Base-by-base conservation (phyloP, 2,888 invertebrate species). In the Pristionchus entomophagus region DNA sequence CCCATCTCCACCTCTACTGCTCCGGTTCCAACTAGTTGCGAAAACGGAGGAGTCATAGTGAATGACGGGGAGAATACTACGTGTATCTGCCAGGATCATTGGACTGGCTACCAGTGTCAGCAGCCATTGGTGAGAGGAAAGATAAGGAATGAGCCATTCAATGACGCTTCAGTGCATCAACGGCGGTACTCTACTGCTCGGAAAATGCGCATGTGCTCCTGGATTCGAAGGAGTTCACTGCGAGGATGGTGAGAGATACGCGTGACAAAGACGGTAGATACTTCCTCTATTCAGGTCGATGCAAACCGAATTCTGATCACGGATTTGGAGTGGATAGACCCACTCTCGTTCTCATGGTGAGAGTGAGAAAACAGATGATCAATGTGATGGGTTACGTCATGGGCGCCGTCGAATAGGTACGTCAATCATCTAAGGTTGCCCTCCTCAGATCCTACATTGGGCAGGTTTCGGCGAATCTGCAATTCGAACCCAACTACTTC, bases 41-140 rank as follows among this genome's bases (percentile, higher is more conserved):
- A 59, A 3, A 83, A 83, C n/a, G 82, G 82, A 26, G 82, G 82
- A 59, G 45, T 83, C 10, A 32, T 81, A 17, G 10, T 81, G 22
- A 17, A 5, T n/a, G 26, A 22, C 45, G 77, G 77, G 45, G 19
- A 5, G 8, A 19, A 41, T 8, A 53, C 80, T n/a, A 35, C 45
- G 4, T 83, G 82, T 62, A 41, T 83, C 62, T 83, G 82, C 22
- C 82, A 83, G 38, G 82, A 83, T 56, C 82, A 83, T 35, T 83
- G 41, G 35, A 29, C 82, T 45, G 82, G 82, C 59, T 10, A n/a
- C 26, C 17, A 56, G 0, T 83, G 82, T 22, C 17, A 41, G 14
- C 17, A 56, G 45, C 82, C 59, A 41, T 19, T 83, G 38, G 82
- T 83, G 1, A 45, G 82, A 12, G 12, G 12, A 6, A 14, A 12